Evolutionary conservation across 2,888 invertebrate species (phyloP), one percentile per base, ranked within the genome.

Genomic region (Pammene aurita): DNA sequence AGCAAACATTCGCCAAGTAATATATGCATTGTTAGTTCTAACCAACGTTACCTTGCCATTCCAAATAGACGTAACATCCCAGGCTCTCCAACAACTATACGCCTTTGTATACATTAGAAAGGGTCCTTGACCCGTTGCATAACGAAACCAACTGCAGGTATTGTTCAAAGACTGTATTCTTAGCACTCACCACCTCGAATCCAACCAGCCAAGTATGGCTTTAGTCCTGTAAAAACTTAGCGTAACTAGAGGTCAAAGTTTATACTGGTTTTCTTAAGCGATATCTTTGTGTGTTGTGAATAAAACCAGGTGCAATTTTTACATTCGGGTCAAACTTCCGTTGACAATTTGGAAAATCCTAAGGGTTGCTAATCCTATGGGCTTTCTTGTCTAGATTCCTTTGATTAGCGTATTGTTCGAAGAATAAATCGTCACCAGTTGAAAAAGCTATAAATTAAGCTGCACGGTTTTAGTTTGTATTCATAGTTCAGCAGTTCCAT

Each of bases 141-240:
- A 58, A 61, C 56, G 44, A 52, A 64, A 60, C 61, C n/a, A 44
- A 55, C 69, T 65, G 67, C 50, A 34, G 34, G 54, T n/a, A 54
- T 34, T 35, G 54, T 54, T 54, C 54, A 54, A 7, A 4, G 34
- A 54, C 2, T n/a, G n/a, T 54, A 54, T 54, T 54, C 54, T n/a
- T 34, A 34, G 4, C 54, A 54, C 54, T 34, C 7, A 34, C 16
- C 2, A 1, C 26, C n/a, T 2, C 13, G 34, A 6, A 9, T n/a
- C n/a, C 5, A 46, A 54, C 54, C 54, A 54, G 54, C 7, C 26
- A 26, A 2, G 10, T 50, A 18, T 46, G n/a, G n/a, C 5, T 14
- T 4, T 7, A 18, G 50, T 11, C 10, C 5, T 5, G 13, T 50
- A 26, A 18, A 11, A 11, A 1, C 5, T 5, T 50, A 11, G 50